Evolutionary conservation across 2,113 vertebrate genomes (phyloP), one percentile per base, ranked within the genome.

Genomic region (Camelus dromedarius): DNA sequence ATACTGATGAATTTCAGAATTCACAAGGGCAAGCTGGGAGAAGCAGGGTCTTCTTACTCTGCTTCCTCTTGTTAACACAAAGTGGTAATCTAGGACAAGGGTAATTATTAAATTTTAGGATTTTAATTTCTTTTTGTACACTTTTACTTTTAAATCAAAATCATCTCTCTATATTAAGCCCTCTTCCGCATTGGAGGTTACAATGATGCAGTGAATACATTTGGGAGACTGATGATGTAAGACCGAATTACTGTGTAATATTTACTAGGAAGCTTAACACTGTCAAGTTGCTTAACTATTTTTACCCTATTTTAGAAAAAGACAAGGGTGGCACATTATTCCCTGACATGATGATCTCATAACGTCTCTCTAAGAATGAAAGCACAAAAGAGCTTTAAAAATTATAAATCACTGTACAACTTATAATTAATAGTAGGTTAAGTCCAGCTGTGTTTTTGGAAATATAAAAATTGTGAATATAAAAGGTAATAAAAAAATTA

Each of bases 111-210:
- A 93, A 89, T 73, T 15, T 35, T 28, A 35, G 20, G 30, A 32
- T 67, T 83, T 64, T 6, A 28, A 54, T 79, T 50, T 1, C 5
- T 60, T 67, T 56, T 64, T 66, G 50, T 14, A 52, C 22, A 85
- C 16, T 91, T 89, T 86, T 67, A 93, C 11, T 54, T 87, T 94
- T 83, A 83, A 26, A 80, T 95, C 22, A 62, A 67, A 70, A 20
- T 96, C 67, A 38, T 15, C 1, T 54, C 38, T 48, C 11, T 56
- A 52, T 46, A 67, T 48, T 54, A 50, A 87, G 9, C 19, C 4
- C 8, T 60, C 80, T 84, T 35, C 42, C 46, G 19, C 32, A 64
- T 9, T 72, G 32, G 70, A 50, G 35, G 12, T n/a, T 64, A 22
- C 6, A n/a, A 16, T 38, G n/a, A 69, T 60, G 24, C 42, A 67